These are phyloP conservation scores for Tychaedon coryphoeus DNA, from an alignment of 2,113 vertebrate genomes.

Conservation along the genomic window DNA sequence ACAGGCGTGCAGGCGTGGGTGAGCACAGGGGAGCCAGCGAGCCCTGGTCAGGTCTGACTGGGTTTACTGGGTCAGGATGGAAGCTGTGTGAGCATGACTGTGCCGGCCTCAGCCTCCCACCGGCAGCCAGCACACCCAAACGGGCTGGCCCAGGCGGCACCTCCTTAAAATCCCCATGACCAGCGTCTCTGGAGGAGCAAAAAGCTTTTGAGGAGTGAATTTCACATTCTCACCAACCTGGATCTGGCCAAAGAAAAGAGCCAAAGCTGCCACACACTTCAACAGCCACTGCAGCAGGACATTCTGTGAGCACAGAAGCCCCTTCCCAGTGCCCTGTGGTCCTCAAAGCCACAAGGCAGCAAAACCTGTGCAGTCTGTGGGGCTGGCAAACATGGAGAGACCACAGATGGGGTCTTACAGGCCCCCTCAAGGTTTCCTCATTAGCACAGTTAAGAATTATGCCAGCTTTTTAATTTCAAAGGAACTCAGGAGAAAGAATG, in stretches of 20 bases:
- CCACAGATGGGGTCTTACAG: accelerated
- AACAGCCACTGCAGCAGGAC: neutral
- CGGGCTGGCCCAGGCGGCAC: neutral
- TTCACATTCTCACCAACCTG: neutral
- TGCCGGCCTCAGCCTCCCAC: conserved; percentile 37
- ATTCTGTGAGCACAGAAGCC: neutral
- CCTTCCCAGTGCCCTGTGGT: accelerated
- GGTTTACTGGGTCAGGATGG: conserved; percentile 50
- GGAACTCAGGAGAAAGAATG: neutral
- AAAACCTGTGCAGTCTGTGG: neutral
- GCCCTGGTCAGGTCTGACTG: conserved; percentile 48
- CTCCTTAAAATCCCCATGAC: conserved; percentile 7
- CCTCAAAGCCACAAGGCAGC: neutral
- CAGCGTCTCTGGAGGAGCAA: neutral
- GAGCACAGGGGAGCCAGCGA: neutral
- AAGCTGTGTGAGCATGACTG: conserved; percentile 28
- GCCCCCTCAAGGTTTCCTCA: neutral
- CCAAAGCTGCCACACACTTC: neutral
- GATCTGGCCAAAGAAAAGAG: neutral
- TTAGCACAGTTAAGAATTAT: neutral
- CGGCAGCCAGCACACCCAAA: conserved; percentile 26
- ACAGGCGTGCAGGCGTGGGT: neutral
- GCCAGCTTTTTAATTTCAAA: neutral
- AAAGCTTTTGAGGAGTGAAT: neutral
- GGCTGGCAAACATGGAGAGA: neutral